Percentiles rank a stretch among this genome's conserved stretches.
These are phyloP conservation scores for Charina bottae DNA, from an alignment of 2,113 vertebrate species.

Conservation along the genomic window DNA sequence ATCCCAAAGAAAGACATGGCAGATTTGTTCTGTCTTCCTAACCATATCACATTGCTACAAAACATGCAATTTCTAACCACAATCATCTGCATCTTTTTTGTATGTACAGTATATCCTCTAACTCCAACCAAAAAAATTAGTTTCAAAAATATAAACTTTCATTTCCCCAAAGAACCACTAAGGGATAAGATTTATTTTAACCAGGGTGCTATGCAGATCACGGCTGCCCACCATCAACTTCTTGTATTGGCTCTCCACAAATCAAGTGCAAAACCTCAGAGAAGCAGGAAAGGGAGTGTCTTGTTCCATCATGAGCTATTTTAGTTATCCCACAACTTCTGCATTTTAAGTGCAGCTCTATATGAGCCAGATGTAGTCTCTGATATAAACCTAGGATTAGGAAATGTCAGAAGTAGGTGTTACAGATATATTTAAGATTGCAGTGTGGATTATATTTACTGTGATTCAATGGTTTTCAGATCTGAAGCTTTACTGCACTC, in stretches of 20 bases:
- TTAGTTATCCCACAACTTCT: background rate
- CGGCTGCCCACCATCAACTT: accelerated
- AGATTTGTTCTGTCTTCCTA: background rate
- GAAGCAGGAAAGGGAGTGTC: accelerated
- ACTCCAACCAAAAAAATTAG: background rate
- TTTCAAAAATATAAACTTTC: accelerated
- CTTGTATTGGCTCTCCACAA: background rate
- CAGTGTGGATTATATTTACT: background rate
- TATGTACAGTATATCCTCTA: background rate
- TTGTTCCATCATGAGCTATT: background rate
- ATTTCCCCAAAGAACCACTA: background rate
- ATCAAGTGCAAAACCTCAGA: background rate
- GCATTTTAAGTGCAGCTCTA: background rate
- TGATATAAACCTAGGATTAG: background rate
- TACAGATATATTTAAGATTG: constrained; percentile 5
- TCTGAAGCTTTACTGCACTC: constrained; percentile 32
- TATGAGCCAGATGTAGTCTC: background rate
- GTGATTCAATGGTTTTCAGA: constrained; percentile 14
- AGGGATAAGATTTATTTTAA: background rate
- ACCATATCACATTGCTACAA: background rate
- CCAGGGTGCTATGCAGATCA: background rate
- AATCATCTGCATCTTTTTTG: too few species aligned
- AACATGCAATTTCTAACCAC: background rate
- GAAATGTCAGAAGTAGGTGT: background rate
- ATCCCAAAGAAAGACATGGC: too few species aligned